A percentile compares a stretch with the other conserved stretches of the same genome.
Conservation (phyloP, 2,797 vertebrate species). For the Masticophis lateralis region DNA sequence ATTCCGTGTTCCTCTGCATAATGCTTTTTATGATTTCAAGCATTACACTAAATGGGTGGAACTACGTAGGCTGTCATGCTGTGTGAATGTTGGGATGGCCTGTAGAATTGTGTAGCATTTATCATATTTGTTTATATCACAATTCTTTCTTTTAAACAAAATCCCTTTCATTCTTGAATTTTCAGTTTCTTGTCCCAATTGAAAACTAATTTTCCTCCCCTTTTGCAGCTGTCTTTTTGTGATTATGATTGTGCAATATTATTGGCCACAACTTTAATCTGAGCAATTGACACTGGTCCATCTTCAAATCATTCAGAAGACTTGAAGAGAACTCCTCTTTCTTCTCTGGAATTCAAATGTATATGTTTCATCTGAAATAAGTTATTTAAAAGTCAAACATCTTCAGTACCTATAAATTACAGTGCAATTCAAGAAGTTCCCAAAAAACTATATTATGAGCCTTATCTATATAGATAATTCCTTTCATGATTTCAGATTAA, state of each 20-base stretch:
- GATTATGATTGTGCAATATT: slow-evolving; percentile 70
- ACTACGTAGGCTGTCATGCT: neutral
- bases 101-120: slow-evolving; percentile 49
- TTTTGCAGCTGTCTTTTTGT: slow-evolving; percentile 67
- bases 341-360: slow-evolving; percentile 72
- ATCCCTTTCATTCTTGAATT: slow-evolving; percentile 56
- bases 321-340: slow-evolving; percentile 71
- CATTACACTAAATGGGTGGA: neutral
- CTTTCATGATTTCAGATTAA: slow-evolving; percentile 68
- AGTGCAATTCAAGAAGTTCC: slow-evolving; percentile 47
- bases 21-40: neutral
- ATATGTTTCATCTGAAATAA: slow-evolving; percentile 70
- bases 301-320: slow-evolving; percentile 54
- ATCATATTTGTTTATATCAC: slow-evolving; percentile 35
- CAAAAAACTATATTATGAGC: slow-evolving; percentile 76
- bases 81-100: slow-evolving; percentile 31
- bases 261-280: slow-evolving; percentile 69
- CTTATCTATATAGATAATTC: slow-evolving; percentile 69
- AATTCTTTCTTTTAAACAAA: slow-evolving; percentile 59
- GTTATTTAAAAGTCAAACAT: slow-evolving; percentile 67
- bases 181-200: slow-evolving; percentile 67
- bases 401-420: slow-evolving; percentile 65
- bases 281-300: slow-evolving; percentile 70
- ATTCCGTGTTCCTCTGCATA: neutral
- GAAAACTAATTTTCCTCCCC: slow-evolving; percentile 73